These are phyloP conservation scores for Fulmarus glacialis DNA, from an alignment of 2,113 vertebrate species.

Conservation along the genomic window DNA sequence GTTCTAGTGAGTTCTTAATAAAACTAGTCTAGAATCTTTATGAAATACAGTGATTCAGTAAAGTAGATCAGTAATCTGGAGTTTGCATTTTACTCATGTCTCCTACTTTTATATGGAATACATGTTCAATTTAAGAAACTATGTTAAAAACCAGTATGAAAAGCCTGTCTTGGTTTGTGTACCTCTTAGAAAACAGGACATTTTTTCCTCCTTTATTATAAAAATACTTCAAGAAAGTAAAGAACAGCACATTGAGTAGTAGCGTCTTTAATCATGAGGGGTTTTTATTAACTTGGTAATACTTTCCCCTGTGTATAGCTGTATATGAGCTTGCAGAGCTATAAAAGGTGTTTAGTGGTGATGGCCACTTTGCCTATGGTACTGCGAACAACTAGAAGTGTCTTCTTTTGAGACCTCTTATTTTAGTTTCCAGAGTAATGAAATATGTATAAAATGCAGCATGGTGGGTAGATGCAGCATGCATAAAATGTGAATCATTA, in stretches of 20 bases:
- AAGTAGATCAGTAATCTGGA: not conserved
- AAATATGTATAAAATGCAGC: not conserved
- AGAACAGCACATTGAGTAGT: not conserved
- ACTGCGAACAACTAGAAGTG: not conserved
- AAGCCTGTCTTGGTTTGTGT: not conserved
- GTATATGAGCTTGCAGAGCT: not conserved
- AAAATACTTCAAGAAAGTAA: not conserved
- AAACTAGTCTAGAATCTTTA: not conserved
- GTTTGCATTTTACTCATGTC: not conserved
- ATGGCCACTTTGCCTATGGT: not conserved
- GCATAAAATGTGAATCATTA: not conserved
- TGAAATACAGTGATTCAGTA: not conserved
- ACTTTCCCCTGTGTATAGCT: not conserved
- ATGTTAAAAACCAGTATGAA: not conserved
- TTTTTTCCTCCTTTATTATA: not conserved
- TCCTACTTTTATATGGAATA: not conserved
- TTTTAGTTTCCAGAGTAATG: not conserved
- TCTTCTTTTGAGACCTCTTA: not conserved
- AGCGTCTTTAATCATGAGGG: not conserved
- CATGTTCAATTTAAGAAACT: not conserved
- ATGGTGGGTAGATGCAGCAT: not conserved
- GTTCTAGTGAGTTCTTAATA: not conserved
- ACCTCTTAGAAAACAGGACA: not conserved
- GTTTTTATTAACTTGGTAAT: not conserved
- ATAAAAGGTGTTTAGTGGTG: not conserved